Base-by-base conservation (phyloP, 2,113 vertebrate genomes). In the Oryzias celebensis region DNA sequence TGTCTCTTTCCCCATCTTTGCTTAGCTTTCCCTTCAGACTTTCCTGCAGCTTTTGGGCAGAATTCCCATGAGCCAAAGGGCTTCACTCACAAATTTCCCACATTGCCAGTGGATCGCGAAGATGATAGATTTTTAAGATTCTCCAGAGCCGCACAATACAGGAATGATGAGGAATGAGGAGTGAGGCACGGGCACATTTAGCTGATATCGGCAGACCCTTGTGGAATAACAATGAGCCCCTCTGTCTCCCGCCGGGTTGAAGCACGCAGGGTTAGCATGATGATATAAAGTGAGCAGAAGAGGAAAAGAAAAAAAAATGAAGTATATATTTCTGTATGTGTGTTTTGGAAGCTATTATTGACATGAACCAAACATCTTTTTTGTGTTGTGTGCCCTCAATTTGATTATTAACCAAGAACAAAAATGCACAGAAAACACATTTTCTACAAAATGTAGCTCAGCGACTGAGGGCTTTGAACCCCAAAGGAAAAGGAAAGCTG, bases 171-270 rank as follows among this genome's bases (percentile, higher is more conserved):
- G 80, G 71, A 86, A 84, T 80, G 70, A 84, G 70, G 81, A 87
- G 69, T 20, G 63, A 74, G 68, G 78, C 73, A 56, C 63, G 76
- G 81, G 77, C 75, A 82, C 84, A 89, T 89, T 89, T 85, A 84
- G 82, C 73, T 82, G 79, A 75, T 86, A 82, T 85, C 83, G 74
- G 77, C 84, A 88, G 66, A 88, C 82, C 80, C 82, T 82, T 68
- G 58, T 76, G 71, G 89, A 90, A 90, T 90, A 89, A 88, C 88
- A 89, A 89, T 89, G 85, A 90, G 85, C 74, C 67, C 49, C 73
- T 61, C 80, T 71, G 77, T 80, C 85, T 87, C 86, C 84, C 61
- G 73, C 81, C 52, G 81, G 68, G 84, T 20, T 57, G 72, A 78
- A 84, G 68, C 73, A 81, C n/a, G 73, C 75, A 73, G 82, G 74